A percentile compares a stretch with the other conserved stretches of the same genome.
phyloP scores from a whole-genome alignment of 2,888 invertebrate genomes.

The Patella caerulea region DNA sequence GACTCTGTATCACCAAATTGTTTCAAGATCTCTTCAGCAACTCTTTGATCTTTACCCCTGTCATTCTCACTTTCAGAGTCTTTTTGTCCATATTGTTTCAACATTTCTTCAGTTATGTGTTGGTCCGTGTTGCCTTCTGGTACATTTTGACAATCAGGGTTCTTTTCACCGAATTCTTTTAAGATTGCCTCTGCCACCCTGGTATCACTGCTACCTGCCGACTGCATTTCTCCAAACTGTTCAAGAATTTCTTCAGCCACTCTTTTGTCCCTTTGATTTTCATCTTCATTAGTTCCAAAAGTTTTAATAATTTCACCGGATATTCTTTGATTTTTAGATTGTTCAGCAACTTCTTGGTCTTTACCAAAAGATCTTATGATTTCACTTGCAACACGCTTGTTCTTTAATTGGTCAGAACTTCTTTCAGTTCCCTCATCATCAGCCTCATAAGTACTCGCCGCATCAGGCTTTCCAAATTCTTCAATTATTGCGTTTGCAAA shows the following conservation, averaged over 20 bases:
- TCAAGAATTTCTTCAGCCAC: constrained; percentile 8
- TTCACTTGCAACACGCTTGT: neutral
- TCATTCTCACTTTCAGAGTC: constrained; percentile 24
- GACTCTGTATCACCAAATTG: constrained; percentile 20
- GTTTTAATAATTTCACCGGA: neutral
- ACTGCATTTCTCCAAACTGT: constrained; percentile 14
- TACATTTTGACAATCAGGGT: too few relatives aligned
- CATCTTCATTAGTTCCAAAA: constrained; percentile 17
- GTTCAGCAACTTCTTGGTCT: neutral
- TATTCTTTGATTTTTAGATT: neutral
- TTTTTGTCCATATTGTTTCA: constrained; percentile 23
- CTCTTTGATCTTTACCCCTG: constrained; percentile 20
- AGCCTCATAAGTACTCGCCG: neutral
- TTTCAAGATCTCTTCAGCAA: constrained; percentile 21
- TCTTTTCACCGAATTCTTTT: neutral
- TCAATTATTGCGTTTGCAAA: neutral
- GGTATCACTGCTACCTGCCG: neutral
- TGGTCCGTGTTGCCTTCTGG: constrained; percentile 20
- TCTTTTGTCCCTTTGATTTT: constrained; percentile 16
- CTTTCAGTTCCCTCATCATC: constrained; percentile 11
- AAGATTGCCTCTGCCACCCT: neutral
- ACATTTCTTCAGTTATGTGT: constrained; percentile 21
- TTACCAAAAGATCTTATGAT: neutral
- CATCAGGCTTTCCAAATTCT: neutral
- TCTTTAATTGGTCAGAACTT: neutral